Evolutionary conservation across 2,888 invertebrate genomes (phyloP), one percentile per base, ranked within the genome.

Genomic region (Drosophila anceps): DNA sequence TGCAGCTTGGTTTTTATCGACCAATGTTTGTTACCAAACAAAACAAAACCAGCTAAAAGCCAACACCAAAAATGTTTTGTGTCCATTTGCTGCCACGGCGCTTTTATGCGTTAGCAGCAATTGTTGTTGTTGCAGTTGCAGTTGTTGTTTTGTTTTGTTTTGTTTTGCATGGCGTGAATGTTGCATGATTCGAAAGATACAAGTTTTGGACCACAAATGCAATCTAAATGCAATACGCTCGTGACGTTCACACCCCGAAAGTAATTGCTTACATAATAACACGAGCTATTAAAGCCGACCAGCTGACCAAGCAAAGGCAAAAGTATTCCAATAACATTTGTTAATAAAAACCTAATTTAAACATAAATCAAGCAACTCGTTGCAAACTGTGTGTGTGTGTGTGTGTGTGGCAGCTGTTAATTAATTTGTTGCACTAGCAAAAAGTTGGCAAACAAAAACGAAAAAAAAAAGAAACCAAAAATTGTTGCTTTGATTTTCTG

Each of bases 161-260:
- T 37, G 60, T 44, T 70, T 74, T 74, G 74, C 74, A 65, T 70
- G 70, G 74, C 65, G 48, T 61, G 75, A 78, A 71, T 66, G 74
- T 78, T 78, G 78, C 75, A 69, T 66, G 78, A 77, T 77, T 44
- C n/a, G 54, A 50, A 37, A 66, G 75, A 75, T 78, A 70, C 68
- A 44, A 69, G 69, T 65, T 67, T 50, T 24, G 31, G 37, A 24
- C 31, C 33, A 33, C 58, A 48, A 67, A 59, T 57, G 76, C 70
- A 67, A 73, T 77, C 63, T 54, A 69, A 54, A 69, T 70, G 78
- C 78, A 78, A 68, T 54, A 43, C 51, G 54, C 51, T 72, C 79
- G 79, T 79, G 79, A 79, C 75, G 79, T 60, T 79, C 79, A 79
- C 79, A 79, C 79, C 79, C 79, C 69, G 43, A 63, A 55, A 67